Conservation (phyloP, 2,888 invertebrate genomes). For the Brachypalpus laphriformis region DNA sequence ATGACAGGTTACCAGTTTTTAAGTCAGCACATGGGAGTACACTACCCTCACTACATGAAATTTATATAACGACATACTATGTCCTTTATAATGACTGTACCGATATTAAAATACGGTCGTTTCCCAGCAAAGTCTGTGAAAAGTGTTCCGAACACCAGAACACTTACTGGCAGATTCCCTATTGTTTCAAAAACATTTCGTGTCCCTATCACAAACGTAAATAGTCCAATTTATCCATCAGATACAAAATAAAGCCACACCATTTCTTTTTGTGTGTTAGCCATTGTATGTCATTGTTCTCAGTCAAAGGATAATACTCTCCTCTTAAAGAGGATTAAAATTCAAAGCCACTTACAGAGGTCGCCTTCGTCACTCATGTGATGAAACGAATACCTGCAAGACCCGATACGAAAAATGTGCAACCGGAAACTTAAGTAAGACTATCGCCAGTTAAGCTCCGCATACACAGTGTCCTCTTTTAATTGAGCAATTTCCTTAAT, state of each 20-base stretch:
- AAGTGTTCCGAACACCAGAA: background rate
- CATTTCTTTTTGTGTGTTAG: background rate
- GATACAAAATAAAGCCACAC: background rate
- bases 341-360: background rate
- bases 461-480: constrained; percentile 36
- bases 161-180: background rate
- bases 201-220: background rate
- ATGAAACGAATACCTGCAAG: background rate
- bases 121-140: background rate
- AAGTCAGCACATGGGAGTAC: background rate
- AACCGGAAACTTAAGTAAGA: background rate
- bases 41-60: too few relatives aligned
- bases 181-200: background rate
- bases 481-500: constrained; percentile 71
- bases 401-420: background rate
- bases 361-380: background rate
- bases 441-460: background rate
- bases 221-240: background rate
- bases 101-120: background rate
- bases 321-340: background rate
- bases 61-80: too few relatives aligned
- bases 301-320: background rate
- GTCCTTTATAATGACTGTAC: background rate
- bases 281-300: background rate
- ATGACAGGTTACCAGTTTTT: background rate